Evolutionary conservation across 1,140 invertebrate genomes (phyloP), one percentile per base, ranked within the genome.

Genomic region (Ips nitidus): DNA sequence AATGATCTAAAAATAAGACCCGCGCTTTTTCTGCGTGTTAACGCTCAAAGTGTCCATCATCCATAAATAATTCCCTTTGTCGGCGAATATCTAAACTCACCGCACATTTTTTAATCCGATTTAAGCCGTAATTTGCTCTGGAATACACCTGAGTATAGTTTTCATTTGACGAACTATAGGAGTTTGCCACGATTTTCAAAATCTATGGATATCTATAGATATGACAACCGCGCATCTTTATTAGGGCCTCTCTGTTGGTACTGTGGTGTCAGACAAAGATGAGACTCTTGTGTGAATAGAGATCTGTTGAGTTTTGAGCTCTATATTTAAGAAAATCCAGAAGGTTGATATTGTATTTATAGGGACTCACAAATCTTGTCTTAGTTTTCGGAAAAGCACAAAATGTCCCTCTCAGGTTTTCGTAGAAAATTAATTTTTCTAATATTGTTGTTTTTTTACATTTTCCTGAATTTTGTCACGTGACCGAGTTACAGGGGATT

Each of bases 21-120:
- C 45, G 22, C 45, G 45, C 45, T 22, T 50, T 50, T 50, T 50
- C 45, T 50, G 45, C 45, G 45, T 50, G 45, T 50, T 6, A 50
- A 8, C 45, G 3, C 22, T 50, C 45, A 50, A 50, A 50, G 45
- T 50, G 45, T 50, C 45, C 45, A 50, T 6, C 22, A 22, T 22
- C 45, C 45, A 50, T 50, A 22, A 50, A 50, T 50, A 50, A 50
- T 50, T 50, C 45, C 45, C 3, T 50, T 50, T 50, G 45, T 50
- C 45, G 45, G 45, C 45, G 3, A 22, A 22, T 50, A 50, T 50
- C 45, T 22, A 22, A 50, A 8, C 22, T 50, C 6, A 3, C 45
- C 2, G 45, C 45, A 50, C 45, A 1, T 50, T 50, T 50, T 50
- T 50, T 22, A 22, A 50, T 50, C 22, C 7, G 22, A 50, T 50